Conservation (phyloP, 23 tunicate species). For the Ascidia mentula region DNA sequence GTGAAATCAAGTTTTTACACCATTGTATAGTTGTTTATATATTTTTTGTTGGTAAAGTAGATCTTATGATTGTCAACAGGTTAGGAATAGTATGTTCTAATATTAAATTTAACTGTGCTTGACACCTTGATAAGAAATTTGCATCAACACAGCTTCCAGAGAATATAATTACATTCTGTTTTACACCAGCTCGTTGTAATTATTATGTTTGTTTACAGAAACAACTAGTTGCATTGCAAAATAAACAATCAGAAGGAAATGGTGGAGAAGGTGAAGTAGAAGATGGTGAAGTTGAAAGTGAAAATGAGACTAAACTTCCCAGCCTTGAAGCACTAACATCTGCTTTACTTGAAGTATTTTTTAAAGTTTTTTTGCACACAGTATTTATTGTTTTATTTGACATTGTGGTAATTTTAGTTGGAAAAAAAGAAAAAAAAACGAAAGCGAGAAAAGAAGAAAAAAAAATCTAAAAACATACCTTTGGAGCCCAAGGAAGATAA, state of each 20-base stretch:
- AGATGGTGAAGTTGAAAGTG: slow-evolving; percentile 87
- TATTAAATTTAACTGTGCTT: no score
- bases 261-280: slow-evolving; percentile 66
- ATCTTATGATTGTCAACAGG: no score
- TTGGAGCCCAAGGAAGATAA: no score
- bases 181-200: neutral
- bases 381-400: neutral
- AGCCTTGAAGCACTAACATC: slow-evolving; percentile 24
- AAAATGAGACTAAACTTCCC: slow-evolving; percentile 46
- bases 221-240: slow-evolving; percentile 46
- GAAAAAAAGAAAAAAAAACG: slow-evolving; percentile 65
- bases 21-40: no score
- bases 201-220: neutral
- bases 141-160: no score
- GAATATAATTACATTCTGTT: no score
- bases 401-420: neutral
- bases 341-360: slow-evolving; percentile 30
- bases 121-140: no score
- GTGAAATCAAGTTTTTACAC: no score
- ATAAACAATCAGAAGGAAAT: slow-evolving; percentile 14
- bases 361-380: neutral
- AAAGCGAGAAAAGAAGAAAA: slow-evolving; percentile 64
- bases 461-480: slow-evolving; percentile 24
- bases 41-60: no score
- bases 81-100: no score